Conservation (phyloP, 2,113 vertebrate genomes). For the Malaclemys terrapin region DNA sequence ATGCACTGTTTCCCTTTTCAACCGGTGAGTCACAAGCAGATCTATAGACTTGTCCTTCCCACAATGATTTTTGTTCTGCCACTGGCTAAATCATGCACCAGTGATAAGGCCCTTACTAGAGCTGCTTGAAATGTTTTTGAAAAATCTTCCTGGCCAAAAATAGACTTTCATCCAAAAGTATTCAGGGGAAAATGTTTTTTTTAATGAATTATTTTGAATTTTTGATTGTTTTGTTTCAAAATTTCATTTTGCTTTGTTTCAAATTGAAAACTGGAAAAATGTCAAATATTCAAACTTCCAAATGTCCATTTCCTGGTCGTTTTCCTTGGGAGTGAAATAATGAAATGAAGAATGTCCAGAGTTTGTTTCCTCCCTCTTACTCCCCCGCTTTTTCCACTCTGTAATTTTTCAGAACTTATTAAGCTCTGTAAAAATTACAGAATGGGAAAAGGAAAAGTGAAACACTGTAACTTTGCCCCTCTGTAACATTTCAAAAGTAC, state of each 20-base stretch:
- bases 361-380: neutral
- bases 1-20: neutral
- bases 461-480: neutral
- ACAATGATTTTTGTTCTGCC: neutral
- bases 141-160: neutral
- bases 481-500: neutral
- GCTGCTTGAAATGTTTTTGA: neutral
- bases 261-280: neutral
- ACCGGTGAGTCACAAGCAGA: fast-evolving
- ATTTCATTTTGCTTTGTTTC: neutral
- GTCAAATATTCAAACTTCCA: neutral
- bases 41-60: neutral
- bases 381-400: neutral
- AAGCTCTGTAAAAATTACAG: neutral
- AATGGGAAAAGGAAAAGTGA: neutral
- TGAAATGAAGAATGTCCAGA: neutral
- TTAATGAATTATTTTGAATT: neutral
- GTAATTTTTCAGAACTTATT: neutral
- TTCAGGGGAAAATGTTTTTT: neutral
- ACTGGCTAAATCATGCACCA: neutral
- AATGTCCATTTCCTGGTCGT: neutral
- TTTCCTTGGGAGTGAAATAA: neutral
- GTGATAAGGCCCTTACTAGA: neutral
- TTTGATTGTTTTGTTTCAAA: neutral
- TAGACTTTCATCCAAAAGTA: neutral